phyloP scores from a whole-genome alignment of 2,113 vertebrate genomes.

The Esox niger region DNA sequence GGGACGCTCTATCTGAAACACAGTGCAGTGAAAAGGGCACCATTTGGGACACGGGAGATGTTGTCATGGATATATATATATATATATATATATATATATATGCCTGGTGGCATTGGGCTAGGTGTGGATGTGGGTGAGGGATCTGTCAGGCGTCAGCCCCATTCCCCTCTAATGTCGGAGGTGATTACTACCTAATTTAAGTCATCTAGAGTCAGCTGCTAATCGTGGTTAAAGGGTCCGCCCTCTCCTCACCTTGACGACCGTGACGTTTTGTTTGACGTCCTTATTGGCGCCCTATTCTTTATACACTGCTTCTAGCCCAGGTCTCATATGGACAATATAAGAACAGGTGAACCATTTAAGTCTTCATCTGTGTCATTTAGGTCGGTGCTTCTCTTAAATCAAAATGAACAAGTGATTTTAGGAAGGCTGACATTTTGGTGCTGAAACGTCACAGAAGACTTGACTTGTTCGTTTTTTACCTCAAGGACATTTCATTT shows the following conservation, averaged over 20 bases:
- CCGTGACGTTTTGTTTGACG: slow-evolving; percentile 31
- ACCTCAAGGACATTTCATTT: too few species aligned
- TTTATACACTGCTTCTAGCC: too few species aligned
- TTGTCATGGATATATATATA: slow-evolving; percentile 36
- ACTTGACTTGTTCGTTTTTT: too few species aligned
- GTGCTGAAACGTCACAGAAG: too few species aligned
- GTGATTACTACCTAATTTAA: slow-evolving; percentile 66
- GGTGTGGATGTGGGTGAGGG: slow-evolving; percentile 9
- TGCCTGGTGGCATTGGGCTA: slow-evolving; percentile 9
- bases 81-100: too few species aligned
- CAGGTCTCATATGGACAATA: too few species aligned
- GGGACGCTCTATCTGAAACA: too few species aligned
- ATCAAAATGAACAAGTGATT: slow-evolving; percentile 49
- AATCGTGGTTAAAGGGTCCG: slow-evolving; percentile 54
- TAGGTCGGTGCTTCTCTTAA: slow-evolving; percentile 46
- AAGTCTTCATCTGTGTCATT: slow-evolving; percentile 4
- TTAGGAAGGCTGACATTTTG: too few species aligned
- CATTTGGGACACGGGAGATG: background rate
- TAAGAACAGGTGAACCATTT: too few species aligned
- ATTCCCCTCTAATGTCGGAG: slow-evolving; percentile 66
- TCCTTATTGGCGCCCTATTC: too few species aligned
- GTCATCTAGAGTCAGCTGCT: slow-evolving; percentile 51
- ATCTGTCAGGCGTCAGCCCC: slow-evolving; percentile 54
- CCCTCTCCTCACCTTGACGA: slow-evolving; percentile 15
- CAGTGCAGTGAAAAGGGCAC: too few species aligned